A percentile compares a stretch with the other conserved stretches of the same genome.
These are phyloP conservation scores for Phymatocera aterrima DNA, from an alignment of 2,888 invertebrate genomes.

Conservation along the genomic window DNA sequence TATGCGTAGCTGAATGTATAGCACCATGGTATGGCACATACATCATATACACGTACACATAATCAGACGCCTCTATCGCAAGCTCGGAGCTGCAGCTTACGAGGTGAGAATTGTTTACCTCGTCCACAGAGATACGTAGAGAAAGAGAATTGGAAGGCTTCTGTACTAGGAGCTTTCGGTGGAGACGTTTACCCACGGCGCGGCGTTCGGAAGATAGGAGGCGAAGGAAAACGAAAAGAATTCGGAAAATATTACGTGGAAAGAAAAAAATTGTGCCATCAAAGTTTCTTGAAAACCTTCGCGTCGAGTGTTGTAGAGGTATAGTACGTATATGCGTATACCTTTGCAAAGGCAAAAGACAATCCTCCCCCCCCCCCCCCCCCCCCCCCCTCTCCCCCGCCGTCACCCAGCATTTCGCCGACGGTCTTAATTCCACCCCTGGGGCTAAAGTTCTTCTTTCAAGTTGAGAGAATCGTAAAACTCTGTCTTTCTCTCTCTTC, in stretches of 20 bases:
- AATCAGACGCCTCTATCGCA: too few species aligned
- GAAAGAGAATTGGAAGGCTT: neutral
- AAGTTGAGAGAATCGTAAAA: neutral
- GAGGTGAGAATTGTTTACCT: neutral
- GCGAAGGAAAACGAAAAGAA: neutral
- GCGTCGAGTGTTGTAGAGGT: neutral
- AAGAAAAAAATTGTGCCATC: neutral
- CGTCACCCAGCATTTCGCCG: neutral
- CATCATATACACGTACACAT: too few species aligned
- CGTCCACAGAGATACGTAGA: neutral
- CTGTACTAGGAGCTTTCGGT: too few species aligned
- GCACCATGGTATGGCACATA: too few species aligned
- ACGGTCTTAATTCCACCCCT: conserved; percentile 10
- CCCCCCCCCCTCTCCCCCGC: neutral
- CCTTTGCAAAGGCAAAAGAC: neutral
- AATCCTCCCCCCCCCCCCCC: neutral
- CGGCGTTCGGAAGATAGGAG: neutral
- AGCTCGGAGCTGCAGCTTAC: too few species aligned
- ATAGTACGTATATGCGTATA: neutral
- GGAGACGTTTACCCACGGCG: too few species aligned
- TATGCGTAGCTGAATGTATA: too few species aligned
- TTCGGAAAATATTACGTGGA: neutral
- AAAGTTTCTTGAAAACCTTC: neutral
- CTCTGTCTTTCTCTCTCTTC: neutral
- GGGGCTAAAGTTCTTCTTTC: conserved; percentile 18